Base-by-base conservation (phyloP, 2,797 vertebrate genomes). In the Margarornis squamiger region DNA sequence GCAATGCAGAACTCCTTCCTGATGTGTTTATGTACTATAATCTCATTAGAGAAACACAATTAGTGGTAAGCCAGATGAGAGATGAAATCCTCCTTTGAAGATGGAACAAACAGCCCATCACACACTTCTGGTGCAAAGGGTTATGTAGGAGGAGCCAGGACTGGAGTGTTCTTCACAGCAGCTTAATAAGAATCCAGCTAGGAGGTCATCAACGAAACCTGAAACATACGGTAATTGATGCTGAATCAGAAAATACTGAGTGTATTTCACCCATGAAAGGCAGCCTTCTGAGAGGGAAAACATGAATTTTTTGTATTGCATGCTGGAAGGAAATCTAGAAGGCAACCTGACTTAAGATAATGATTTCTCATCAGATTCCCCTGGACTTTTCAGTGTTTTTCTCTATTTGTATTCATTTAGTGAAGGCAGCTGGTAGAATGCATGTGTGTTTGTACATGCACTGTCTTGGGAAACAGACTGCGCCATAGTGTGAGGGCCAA, bases 401-500 rank as follows among this genome's bases (percentile, higher is more conserved):
- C 32, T 70, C 43, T 57, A 3, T 73, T 72, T 72, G 30, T 43
- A 18, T 52, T 79, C 32, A 24, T 39, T 73, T 52, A 32, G 39
- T 48, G 59, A 89, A 79, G n/a, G 43, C n/a, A 82, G 81, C 55
- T 87, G 71, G 23, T 48, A 38, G 41, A 67, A 71, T 0, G 1
- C 3, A 18, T 0, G 0, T 66, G 45, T 93, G 34, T 86, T 78
- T 90, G 67, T 61, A 51, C 1, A 3, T 14, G 36, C 22, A 18
- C 7, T 55, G 27, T 76, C 43, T 30, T 65, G 54, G 46, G 80
- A 92, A 48, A 32, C n/a, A 70, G 62, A 32, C 63, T 51, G 63
- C 0, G 0, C 23, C 0, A 1, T 24, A 48, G 36, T 0, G 7
- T 22, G 63, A 81, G 67, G 63, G 36, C 55, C 67, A 67, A 71